Base-by-base conservation (phyloP, 2,113 vertebrate species). In the Semicossyphus pulcher region DNA sequence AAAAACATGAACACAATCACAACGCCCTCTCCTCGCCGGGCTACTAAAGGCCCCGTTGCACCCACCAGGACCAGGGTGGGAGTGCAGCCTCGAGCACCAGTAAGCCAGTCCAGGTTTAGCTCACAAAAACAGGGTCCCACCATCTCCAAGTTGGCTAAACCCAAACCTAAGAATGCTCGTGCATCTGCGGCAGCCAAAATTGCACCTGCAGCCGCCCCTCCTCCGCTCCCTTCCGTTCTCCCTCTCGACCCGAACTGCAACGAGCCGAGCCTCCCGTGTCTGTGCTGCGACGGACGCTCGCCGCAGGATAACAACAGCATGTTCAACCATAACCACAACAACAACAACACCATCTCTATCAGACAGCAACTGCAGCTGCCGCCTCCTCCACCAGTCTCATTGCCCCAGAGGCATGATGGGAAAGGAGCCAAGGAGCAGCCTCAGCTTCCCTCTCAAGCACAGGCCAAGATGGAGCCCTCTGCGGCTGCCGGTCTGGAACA, bases 231-330 rank as follows among this genome's bases (percentile, higher is more conserved):
- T 44, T 71, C 70, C 2, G 76, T 60, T 60, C 86, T 89, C 26
- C 81, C 93, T 1, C 93, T 97, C 53, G 97, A 99, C 20, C 94
- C 96, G 26, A 99, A 99, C 77, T 98, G 96, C 90, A 99, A 99
- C 58, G 96, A 92, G 3, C 95, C 97, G 0, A 95, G 94, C 0
- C 78, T 97, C 73, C 95, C 95, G 3, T 99, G 97, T 71, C 91
- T 88, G 0, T 99, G 97, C 23, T 98, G 97, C 0, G 93, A 94
- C 34, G 92, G 93, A 6, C 96, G 96, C 49, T 68, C 92, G 0
- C 88, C 88, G 0, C 94, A 88, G 72, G 91, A 77, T 4, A 93
- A 85, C 84, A 94, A 94, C 86, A 94, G 92, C 44, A 91, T 94
- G 86, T 94, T 93, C 58, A 95, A 95, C 85, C 94, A 94, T 44